phyloP scores from a whole-genome alignment of 2,797 vertebrate species.

The Phoeniculus purpureus region DNA sequence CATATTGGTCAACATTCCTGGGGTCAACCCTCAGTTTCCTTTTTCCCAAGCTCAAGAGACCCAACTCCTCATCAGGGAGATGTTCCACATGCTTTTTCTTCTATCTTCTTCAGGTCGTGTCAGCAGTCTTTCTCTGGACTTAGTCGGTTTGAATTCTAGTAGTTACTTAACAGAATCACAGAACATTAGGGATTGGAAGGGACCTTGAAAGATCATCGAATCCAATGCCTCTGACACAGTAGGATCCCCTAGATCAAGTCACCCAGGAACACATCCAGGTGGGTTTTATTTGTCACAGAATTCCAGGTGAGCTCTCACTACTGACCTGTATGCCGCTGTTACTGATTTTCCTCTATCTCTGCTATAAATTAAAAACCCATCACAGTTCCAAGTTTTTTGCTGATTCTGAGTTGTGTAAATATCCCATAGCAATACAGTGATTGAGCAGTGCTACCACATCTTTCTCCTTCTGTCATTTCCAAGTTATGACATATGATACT shows the following conservation, averaged over 20 bases:
- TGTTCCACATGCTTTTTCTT: no score
- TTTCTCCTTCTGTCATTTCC: background rate
- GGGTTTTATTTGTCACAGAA: background rate
- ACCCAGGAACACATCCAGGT: no score
- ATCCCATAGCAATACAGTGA: background rate
- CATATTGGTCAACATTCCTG: no score
- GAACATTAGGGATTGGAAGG: no score
- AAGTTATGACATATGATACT: background rate
- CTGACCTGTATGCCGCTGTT: background rate
- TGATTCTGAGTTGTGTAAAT: background rate
- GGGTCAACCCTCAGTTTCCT: no score
- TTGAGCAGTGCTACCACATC: background rate
- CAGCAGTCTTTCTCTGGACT: background rate
- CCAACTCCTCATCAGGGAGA: no score
- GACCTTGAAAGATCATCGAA: no score
- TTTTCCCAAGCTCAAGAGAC: no score
- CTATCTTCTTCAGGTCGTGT: background rate
- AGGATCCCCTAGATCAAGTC: no score
- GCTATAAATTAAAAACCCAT: background rate
- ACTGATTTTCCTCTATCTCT: background rate
- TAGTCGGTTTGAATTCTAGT: background rate
- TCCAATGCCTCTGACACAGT: no score
- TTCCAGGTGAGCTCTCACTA: background rate
- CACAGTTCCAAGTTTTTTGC: background rate
- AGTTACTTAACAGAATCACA: background rate